Evolutionary conservation across 2,888 invertebrate genomes (phyloP).

Genomic region (Sicus ferrugineus): DNA sequence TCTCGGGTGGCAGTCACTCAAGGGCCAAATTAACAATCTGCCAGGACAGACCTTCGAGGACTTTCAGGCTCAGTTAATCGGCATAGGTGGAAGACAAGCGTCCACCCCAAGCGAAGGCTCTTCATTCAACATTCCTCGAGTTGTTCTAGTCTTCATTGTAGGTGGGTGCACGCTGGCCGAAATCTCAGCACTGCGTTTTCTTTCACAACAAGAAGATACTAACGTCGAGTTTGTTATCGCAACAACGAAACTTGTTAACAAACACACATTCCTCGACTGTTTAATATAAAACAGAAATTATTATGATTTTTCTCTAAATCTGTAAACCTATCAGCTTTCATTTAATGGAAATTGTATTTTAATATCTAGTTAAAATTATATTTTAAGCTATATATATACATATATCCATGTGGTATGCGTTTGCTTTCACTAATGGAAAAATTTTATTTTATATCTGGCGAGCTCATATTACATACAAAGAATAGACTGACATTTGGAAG

Average conservation of each 20-base stretch:
- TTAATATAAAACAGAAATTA: slow-evolving; percentile 65
- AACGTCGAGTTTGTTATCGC: slow-evolving; percentile 89
- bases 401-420: too few species aligned
- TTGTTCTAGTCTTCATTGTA: slow-evolving; percentile 92
- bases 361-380: too few species aligned
- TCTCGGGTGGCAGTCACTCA: slow-evolving; percentile 79
- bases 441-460: too few species aligned
- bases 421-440: too few species aligned
- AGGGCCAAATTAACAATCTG: slow-evolving; percentile 82
- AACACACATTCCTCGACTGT: slow-evolving; percentile 82
- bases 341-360: too few species aligned
- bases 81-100: slow-evolving; percentile 69
- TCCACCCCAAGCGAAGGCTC: slow-evolving; percentile 71
- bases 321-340: too few species aligned
- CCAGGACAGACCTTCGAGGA: slow-evolving; percentile 77
- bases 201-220: slow-evolving; percentile 80
- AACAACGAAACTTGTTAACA: slow-evolving; percentile 92
- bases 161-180: slow-evolving; percentile 98
- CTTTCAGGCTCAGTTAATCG: slow-evolving; percentile 68
- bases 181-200: slow-evolving; percentile 77
- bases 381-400: too few species aligned
- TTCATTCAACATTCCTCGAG: slow-evolving; percentile 62
- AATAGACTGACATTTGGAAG: too few species aligned
- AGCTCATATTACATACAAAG: too few species aligned
- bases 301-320: not conserved